These are phyloP conservation scores for Champsocephalus gunnari DNA, from an alignment of 2,797 vertebrate species.

Conservation along the genomic window DNA sequence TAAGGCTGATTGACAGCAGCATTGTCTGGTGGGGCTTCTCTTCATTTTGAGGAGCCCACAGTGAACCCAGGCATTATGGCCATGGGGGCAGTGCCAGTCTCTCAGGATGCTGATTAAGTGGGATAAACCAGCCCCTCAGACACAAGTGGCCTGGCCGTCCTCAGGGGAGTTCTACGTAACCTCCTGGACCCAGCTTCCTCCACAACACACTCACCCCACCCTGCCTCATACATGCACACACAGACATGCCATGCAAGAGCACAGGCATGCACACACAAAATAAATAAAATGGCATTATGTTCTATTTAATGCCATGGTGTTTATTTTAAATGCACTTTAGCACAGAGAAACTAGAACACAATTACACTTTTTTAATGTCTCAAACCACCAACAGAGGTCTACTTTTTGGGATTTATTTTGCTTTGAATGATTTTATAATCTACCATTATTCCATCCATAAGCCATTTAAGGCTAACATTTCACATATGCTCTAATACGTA, in stretches of 20 bases:
- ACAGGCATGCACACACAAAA: slow-evolving; percentile 12
- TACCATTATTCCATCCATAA: slow-evolving; percentile 7
- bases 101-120: slow-evolving; percentile 85
- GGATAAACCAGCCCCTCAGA: slow-evolving; percentile 81
- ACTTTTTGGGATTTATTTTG: neutral
- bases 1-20: slow-evolving; percentile 83
- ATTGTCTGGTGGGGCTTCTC: slow-evolving; percentile 79
- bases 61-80: slow-evolving; percentile 80
- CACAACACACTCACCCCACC: slow-evolving; percentile 27
- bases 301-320: neutral
- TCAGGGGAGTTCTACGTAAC: slow-evolving; percentile 66
- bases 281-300: neutral
- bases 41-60: slow-evolving; percentile 75
- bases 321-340: neutral
- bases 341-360: neutral
- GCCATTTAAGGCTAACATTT: slow-evolving; percentile 14
- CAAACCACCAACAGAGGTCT: neutral
- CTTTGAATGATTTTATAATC: neutral
- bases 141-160: slow-evolving; percentile 76
- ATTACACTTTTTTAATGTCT: neutral
- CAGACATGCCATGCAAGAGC: slow-evolving; percentile 13
- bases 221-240: neutral
- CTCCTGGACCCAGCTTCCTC: slow-evolving; percentile 45
- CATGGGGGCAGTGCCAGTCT: slow-evolving; percentile 81
- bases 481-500: slow-evolving; percentile 71